Evolutionary conservation across 1,140 invertebrate species (phyloP).

Genomic region (Harpegnathos saltator): DNA sequence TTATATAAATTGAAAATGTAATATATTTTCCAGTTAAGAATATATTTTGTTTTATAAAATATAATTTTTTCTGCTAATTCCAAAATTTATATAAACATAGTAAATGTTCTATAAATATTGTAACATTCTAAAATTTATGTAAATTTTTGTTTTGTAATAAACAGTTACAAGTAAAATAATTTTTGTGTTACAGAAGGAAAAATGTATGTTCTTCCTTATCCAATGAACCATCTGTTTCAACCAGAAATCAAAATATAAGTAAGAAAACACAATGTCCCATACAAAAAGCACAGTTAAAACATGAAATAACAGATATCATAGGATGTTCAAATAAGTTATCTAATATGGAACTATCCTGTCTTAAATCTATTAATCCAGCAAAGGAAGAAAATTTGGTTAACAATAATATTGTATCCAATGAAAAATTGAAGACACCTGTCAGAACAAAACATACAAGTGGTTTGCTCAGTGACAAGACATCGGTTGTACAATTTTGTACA

Average conservation of each 20-base stretch:
- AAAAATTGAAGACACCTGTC: conserved; percentile 71
- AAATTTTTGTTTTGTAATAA: not conserved
- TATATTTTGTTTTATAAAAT: not conserved
- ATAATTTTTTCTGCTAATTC: no score
- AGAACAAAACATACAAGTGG: conserved; percentile 64
- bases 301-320: conserved; percentile 40
- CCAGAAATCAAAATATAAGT: conserved; percentile 6
- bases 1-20: not conserved
- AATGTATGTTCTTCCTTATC: conserved; percentile 1
- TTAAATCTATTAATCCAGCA: conserved; percentile 56
- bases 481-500: conserved; percentile 77
- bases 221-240: conserved; percentile 14
- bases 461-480: conserved; percentile 73
- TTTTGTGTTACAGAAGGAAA: conserved; percentile 17
- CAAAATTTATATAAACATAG: no score
- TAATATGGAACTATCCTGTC: conserved; percentile 37
- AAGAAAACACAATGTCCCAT: conserved; percentile 17
- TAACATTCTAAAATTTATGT: not conserved
- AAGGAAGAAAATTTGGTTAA: conserved; percentile 43
- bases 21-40: not conserved
- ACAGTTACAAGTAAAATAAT: conserved; percentile 2
- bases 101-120: no score
- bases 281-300: conserved; percentile 41
- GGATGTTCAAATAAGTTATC: conserved; percentile 38
- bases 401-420: conserved; percentile 17